These are phyloP conservation scores for Coecobrya sp. DNA, from an alignment of 2,888 invertebrate species.

Conservation along the genomic window DNA sequence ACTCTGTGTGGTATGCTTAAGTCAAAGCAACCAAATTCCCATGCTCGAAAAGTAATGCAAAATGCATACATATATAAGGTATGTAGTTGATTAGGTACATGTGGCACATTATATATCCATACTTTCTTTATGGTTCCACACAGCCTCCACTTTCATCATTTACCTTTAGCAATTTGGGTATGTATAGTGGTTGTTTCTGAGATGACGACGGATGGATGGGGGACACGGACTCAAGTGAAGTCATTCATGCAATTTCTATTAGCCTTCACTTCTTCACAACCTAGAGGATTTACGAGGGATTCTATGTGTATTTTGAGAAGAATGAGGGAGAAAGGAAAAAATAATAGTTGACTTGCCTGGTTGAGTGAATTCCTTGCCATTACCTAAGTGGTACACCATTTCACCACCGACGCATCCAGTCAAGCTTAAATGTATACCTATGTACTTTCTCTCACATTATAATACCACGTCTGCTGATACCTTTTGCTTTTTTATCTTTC, in stretches of 20 bases:
- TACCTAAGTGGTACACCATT: conserved; percentile 58
- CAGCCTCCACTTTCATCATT: conserved; percentile 26
- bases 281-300: conserved; percentile 71
- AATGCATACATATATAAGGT: neutral
- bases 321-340: conserved; percentile 46
- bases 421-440: neutral
- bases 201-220: conserved; percentile 65
- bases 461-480: neutral
- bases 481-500: neutral
- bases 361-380: conserved; percentile 69
- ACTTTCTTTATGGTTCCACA: neutral
- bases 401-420: neutral
- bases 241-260: conserved; percentile 82
- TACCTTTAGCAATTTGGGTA: conserved; percentile 52
- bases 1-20: neutral
- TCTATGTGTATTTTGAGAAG: conserved; percentile 45
- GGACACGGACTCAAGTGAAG: conserved; percentile 71
- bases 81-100: neutral
- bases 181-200: conserved; percentile 14
- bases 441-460: neutral
- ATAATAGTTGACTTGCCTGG: conserved; percentile 73
- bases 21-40: conserved; percentile 16
- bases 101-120: neutral
- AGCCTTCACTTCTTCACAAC: conserved; percentile 73
- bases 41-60: neutral